Percentiles rank a stretch among this genome's conserved stretches.
Conservation (phyloP, 2,113 vertebrate species). For the Colaptes auratus region DNA sequence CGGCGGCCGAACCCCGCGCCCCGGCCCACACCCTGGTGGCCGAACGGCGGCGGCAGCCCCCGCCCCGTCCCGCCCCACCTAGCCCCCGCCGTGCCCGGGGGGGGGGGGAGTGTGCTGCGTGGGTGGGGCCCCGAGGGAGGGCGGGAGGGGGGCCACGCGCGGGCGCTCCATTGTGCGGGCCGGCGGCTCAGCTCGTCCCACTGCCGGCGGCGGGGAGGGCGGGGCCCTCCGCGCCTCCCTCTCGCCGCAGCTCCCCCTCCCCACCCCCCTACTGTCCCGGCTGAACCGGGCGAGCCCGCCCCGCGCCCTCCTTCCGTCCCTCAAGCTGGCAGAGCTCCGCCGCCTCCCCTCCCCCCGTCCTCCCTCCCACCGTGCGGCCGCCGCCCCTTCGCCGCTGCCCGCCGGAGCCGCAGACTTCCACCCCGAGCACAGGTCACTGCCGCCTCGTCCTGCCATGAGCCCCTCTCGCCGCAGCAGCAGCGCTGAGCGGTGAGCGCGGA, state of each 20-base stretch:
- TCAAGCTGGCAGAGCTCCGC: background rate
- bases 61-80: background rate
- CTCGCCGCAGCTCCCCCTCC: background rate
- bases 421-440: background rate
- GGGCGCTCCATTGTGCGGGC: background rate
- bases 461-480: background rate
- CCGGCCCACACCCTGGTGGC: background rate
- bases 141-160: background rate
- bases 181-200: background rate
- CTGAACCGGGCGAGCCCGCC: background rate
- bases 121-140: too few relatives aligned
- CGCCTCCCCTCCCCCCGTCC: background rate
- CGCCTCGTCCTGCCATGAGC: constrained; percentile 34
- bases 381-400: background rate
- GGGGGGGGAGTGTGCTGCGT: too few relatives aligned
- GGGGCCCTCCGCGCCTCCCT: background rate
- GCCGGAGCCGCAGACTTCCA: background rate
- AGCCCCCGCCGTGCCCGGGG: too few relatives aligned
- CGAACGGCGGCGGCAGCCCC: background rate
- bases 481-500: constrained; percentile 23
- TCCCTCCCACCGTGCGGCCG: background rate
- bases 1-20: background rate
- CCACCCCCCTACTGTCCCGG: background rate
- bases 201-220: background rate
- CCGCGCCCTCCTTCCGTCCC: background rate